A percentile compares a stretch with the other conserved stretches of the same genome.
Conservation (phyloP, 2,113 vertebrate species). For the Xiphophorus hellerii region DNA sequence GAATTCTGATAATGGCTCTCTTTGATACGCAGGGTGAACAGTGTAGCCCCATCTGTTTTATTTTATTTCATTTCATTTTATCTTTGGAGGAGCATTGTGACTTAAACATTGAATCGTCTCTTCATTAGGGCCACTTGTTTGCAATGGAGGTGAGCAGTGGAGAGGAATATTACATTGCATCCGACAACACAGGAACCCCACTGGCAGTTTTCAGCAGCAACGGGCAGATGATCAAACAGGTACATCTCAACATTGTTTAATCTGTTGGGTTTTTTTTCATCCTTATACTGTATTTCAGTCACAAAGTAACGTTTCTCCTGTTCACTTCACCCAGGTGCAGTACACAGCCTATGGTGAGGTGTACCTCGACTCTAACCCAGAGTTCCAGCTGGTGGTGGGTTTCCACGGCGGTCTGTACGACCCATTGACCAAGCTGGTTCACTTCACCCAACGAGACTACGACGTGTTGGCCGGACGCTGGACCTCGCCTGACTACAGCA, state of each 20-base stretch:
- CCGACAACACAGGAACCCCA: constrained; percentile 96
- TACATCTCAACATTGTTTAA: constrained; percentile 21
- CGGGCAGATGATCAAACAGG: constrained; percentile 97
- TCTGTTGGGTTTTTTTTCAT: not conserved
- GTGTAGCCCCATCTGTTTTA: not conserved
- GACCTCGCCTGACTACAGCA: constrained; percentile 95
- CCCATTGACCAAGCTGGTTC: constrained; percentile 93
- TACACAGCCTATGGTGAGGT: constrained; percentile 98
- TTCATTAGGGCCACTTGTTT: constrained; percentile 89
- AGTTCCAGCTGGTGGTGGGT: constrained; percentile 96
- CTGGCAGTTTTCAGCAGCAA: constrained; percentile 98
- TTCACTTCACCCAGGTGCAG: constrained; percentile 79
- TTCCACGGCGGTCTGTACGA: constrained; percentile 99
- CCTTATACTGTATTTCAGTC: not conserved
- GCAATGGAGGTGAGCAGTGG: constrained; percentile 99
- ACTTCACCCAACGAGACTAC: constrained; percentile 97
- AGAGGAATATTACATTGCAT: constrained; percentile 96
- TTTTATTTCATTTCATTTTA: not conserved
- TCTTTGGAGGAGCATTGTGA: not conserved
- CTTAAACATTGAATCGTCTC: constrained; percentile 7
- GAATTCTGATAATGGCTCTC: not conserved
- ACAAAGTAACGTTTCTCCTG: not conserved
- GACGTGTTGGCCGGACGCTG: constrained; percentile 96
- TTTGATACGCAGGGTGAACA: not conserved
- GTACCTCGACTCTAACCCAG: constrained; percentile 95